Evolutionary conservation across 2,888 invertebrate species (phyloP).

Genomic region (Linyphia triangularis): DNA sequence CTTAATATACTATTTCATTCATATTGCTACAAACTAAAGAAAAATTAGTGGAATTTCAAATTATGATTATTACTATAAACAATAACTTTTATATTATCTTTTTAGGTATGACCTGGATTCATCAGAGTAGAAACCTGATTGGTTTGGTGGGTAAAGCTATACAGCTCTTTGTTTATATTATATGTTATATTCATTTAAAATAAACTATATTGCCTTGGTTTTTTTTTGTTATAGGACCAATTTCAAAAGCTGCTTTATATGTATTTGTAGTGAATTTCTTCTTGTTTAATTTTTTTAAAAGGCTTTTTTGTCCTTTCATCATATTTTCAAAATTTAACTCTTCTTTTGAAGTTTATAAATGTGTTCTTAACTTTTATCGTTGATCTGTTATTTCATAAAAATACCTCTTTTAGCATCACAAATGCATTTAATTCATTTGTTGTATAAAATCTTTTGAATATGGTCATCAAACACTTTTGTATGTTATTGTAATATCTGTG

Average conservation of each 20-base stretch:
- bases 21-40: too few relatives aligned
- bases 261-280: neutral
- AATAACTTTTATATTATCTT: neutral
- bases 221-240: neutral
- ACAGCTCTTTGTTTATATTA: neutral
- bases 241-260: neutral
- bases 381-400: neutral
- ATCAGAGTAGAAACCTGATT: conserved; percentile 20
- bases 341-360: too few relatives aligned
- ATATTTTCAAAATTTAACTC: too few relatives aligned
- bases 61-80: too few relatives aligned
- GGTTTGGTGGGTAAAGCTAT: too few relatives aligned
- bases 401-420: neutral
- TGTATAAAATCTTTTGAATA: neutral
- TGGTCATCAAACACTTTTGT: neutral
- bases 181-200: conserved; percentile 7
- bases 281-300: neutral
- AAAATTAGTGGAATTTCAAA: too few relatives aligned
- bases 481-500: neutral
- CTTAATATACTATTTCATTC: too few relatives aligned
- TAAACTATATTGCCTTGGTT: neutral
- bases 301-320: too few relatives aligned
- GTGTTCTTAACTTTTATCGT: neutral
- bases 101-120: conserved; percentile 68
- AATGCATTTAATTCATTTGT: neutral